Evolutionary conservation across 2,113 vertebrate genomes (phyloP).

Genomic region (Macroglossus sobrinus): DNA sequence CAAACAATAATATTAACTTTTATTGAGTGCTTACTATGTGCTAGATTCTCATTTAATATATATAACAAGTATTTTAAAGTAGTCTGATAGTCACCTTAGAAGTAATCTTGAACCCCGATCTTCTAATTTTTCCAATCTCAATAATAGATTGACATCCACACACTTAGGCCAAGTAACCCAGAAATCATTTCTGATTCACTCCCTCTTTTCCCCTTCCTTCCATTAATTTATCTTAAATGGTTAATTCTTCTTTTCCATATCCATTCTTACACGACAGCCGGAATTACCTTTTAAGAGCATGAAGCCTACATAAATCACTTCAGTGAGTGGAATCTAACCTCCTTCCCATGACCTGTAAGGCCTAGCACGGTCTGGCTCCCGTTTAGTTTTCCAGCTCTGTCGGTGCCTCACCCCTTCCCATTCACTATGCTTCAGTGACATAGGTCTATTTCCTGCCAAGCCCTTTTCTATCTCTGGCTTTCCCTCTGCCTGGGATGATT

Average conservation of each 20-base stretch:
- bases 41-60: background rate
- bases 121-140: background rate
- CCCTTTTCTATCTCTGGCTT: background rate
- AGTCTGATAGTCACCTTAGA: background rate
- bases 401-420: background rate
- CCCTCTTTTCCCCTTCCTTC: background rate
- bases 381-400: background rate
- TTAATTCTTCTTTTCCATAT: background rate
- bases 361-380: background rate
- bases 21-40: background rate
- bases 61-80: background rate
- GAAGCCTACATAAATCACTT: background rate
- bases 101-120: background rate
- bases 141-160: background rate
- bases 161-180: background rate
- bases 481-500: background rate
- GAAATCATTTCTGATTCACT: background rate
- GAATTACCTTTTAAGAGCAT: background rate
- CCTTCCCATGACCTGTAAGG: background rate
- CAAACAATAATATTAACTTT: background rate
- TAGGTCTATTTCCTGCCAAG: background rate
- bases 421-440: background rate
- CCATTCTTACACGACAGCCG: background rate
- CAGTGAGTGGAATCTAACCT: background rate
- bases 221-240: background rate